Conservation (phyloP, 1,140 invertebrate species). For the Drosophila rhopaloa region DNA sequence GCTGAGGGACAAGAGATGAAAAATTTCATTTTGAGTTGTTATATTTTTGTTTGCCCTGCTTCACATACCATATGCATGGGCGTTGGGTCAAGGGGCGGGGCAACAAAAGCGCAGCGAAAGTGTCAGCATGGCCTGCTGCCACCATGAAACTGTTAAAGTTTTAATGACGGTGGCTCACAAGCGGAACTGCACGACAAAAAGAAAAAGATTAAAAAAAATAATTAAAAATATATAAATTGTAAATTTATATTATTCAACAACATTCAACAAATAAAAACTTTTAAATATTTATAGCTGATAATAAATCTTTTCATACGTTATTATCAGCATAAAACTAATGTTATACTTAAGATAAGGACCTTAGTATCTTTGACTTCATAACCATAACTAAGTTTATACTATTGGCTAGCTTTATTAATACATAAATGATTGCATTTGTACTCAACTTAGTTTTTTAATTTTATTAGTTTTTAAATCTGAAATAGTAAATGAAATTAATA, state of each 20-base stretch:
- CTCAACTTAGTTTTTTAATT: too few species aligned
- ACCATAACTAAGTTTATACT: too few species aligned
- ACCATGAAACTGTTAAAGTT: conserved; percentile 76
- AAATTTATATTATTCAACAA: neutral
- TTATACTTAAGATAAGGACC: too few species aligned
- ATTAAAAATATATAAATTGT: neutral
- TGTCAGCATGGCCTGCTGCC: conserved; percentile 64
- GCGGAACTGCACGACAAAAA: conserved; percentile 8
- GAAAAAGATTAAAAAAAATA: neutral
- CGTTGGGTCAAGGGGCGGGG: neutral
- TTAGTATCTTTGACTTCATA: too few species aligned
- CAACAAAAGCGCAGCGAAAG: conserved; percentile 53
- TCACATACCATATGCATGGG: conserved; percentile 44
- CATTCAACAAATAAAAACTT: too few species aligned
- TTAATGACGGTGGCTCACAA: conserved; percentile 62
- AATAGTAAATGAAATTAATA: too few species aligned
- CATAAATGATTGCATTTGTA: too few species aligned
- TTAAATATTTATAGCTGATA: too few species aligned
- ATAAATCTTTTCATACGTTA: too few species aligned
- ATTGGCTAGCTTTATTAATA: too few species aligned
- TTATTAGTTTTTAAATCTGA: too few species aligned
- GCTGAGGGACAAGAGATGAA: conserved; percentile 47
- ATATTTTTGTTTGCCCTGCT: conserved; percentile 47
- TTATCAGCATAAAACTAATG: too few species aligned
- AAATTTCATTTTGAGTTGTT: conserved; percentile 73